phyloP scores from a whole-genome alignment of 2,888 invertebrate species.

The Orchesella flavescens region DNA sequence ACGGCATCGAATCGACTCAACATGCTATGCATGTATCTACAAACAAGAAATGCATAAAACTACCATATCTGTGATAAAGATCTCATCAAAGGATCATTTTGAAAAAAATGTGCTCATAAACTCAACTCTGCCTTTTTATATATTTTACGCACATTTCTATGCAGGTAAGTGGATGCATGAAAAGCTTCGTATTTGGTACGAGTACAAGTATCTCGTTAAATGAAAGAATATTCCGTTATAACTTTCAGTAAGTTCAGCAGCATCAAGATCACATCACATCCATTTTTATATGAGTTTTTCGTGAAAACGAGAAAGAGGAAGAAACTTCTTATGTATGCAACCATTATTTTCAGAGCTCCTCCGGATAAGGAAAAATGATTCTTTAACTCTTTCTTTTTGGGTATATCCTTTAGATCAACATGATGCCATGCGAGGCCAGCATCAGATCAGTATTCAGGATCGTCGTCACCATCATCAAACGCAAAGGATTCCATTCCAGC shows the following conservation, averaged over 20 bases:
- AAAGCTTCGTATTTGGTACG: background rate
- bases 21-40: too few species aligned
- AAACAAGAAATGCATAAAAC: background rate
- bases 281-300: too few species aligned
- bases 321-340: background rate
- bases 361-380: background rate
- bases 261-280: background rate
- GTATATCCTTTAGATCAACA: background rate
- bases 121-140: background rate
- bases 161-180: background rate
- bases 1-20: too few species aligned
- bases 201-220: too few species aligned
- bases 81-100: slow-evolving; percentile 49
- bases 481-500: background rate
- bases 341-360: background rate
- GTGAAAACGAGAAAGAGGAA: background rate
- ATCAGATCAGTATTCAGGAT: slow-evolving; percentile 7
- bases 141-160: background rate
- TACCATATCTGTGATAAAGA: slow-evolving; percentile 35
- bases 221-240: background rate
- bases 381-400: too few species aligned
- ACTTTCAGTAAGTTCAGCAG: background rate
- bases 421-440: background rate
- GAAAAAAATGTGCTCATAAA: background rate
- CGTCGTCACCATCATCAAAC: background rate